Evolutionary conservation across 2,113 vertebrate genomes (phyloP).

Genomic region (Nothoprocta perdicaria): DNA sequence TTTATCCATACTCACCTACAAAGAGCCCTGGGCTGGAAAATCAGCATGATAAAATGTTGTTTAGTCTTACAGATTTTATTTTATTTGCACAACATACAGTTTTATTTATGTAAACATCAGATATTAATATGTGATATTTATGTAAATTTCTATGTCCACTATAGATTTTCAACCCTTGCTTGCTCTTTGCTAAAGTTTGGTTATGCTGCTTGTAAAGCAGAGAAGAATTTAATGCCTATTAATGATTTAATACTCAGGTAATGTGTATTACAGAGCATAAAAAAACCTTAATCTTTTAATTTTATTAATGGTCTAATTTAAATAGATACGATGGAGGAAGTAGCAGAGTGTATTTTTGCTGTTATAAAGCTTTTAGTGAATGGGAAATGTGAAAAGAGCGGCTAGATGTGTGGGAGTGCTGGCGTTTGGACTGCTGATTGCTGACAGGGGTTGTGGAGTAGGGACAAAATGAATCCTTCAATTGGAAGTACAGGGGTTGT

Average conservation of each 20-base stretch:
- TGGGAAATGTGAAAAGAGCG: slow-evolving; percentile 26
- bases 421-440: slow-evolving; percentile 46
- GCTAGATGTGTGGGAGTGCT: background rate
- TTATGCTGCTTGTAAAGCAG: slow-evolving; percentile 56
- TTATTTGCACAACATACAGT: slow-evolving; percentile 7
- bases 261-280: no score
- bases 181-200: slow-evolving; percentile 58
- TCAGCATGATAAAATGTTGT: background rate
- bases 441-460: slow-evolving; percentile 51
- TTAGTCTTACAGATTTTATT: background rate
- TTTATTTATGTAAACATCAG: slow-evolving; percentile 54
- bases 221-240: slow-evolving; percentile 14
- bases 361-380: background rate
- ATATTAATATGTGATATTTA: slow-evolving; percentile 58
- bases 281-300: background rate
- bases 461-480: slow-evolving; percentile 46
- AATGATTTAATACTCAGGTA: no score
- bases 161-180: slow-evolving; percentile 55
- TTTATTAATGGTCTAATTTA: slow-evolving; percentile 21
- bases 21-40: background rate
- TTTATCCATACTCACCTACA: background rate
- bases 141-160: slow-evolving; percentile 43
- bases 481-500: slow-evolving; percentile 48
- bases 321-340: slow-evolving; percentile 22
- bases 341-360: slow-evolving; percentile 2